Evolutionary conservation across 1,140 invertebrate species (phyloP).

Genomic region (Microplitis demolitor): DNA sequence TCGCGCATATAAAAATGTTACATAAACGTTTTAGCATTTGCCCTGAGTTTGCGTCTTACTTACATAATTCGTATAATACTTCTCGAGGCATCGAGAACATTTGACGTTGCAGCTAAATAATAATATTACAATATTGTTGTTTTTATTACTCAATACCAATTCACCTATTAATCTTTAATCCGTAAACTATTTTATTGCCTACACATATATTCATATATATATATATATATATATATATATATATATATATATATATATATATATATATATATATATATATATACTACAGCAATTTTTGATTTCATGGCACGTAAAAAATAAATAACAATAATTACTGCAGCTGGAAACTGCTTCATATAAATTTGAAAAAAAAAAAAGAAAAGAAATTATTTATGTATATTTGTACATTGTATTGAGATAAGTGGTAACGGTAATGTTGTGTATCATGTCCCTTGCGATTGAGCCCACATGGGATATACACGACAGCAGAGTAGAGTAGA

Average conservation of each 20-base stretch:
- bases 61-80: constrained; percentile 20
- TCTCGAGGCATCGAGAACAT: constrained; percentile 12
- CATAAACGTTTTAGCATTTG: constrained; percentile 16
- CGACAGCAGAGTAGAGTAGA: not conserved
- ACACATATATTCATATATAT: no score
- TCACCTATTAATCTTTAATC: not conserved
- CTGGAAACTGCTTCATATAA: not conserved
- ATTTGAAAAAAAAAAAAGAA: not conserved
- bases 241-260: no score
- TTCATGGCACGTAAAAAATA: no score
- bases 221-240: no score
- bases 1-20: constrained; percentile 10
- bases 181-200: not conserved
- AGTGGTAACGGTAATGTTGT: constrained; percentile 1
- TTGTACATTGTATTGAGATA: not conserved
- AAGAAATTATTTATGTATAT: not conserved
- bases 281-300: no score
- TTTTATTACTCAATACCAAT: not conserved
- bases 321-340: no score
- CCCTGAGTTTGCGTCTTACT: constrained; percentile 7
- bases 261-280: no score
- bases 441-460: constrained; percentile 15
- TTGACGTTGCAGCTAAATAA: not conserved
- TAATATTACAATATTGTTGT: constrained; percentile 1
- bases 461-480: constrained; percentile 34